phyloP scores from a whole-genome alignment of 1,140 invertebrate genomes.

The Drosophila willistoni region DNA sequence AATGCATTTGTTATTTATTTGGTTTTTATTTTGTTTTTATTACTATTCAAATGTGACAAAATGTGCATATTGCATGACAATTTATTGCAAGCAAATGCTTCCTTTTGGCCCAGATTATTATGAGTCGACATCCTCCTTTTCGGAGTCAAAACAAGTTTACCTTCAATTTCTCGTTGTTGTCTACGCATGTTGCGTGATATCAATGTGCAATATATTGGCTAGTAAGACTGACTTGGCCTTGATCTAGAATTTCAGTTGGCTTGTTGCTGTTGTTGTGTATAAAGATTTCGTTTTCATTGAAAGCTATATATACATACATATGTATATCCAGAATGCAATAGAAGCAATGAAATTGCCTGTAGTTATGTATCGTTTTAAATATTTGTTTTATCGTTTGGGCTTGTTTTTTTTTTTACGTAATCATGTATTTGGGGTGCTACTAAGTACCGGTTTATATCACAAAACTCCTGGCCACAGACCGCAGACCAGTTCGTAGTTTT shows the following conservation, averaged over 20 bases:
- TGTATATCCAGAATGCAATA: slow-evolving; percentile 2
- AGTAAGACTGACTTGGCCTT: slow-evolving; percentile 57
- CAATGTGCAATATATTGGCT: slow-evolving; percentile 16
- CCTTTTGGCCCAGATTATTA: slow-evolving; percentile 56
- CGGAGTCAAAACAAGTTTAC: slow-evolving; percentile 60
- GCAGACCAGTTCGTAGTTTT: slow-evolving; percentile 54
- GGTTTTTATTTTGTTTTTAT: too few species aligned
- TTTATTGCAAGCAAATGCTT: slow-evolving; percentile 67
- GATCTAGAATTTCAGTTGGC: slow-evolving; percentile 68
- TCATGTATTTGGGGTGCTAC: slow-evolving; percentile 48
- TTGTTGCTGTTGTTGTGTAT: not conserved
- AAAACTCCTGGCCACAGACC: slow-evolving; percentile 34
- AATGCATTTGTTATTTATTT: slow-evolving; percentile 57
- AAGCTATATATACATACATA: not conserved
- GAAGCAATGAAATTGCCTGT: slow-evolving; percentile 10
- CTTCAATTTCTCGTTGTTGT: slow-evolving; percentile 61
- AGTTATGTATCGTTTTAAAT: slow-evolving; percentile 37
- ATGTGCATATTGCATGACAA: slow-evolving; percentile 65
- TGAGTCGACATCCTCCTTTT: slow-evolving; percentile 43
- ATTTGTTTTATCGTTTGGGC: slow-evolving; percentile 36
- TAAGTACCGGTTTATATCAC: slow-evolving; percentile 71
- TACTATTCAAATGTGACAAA: slow-evolving; percentile 64
- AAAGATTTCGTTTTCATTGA: slow-evolving; percentile 65
- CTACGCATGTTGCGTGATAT: slow-evolving; percentile 35
- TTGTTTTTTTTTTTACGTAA: slow-evolving; percentile 52